A percentile compares a stretch with the other conserved stretches of the same genome.
phyloP scores from a whole-genome alignment of 35 echinoderm and acorn worm species.

The Stichopus chloronotus region DNA sequence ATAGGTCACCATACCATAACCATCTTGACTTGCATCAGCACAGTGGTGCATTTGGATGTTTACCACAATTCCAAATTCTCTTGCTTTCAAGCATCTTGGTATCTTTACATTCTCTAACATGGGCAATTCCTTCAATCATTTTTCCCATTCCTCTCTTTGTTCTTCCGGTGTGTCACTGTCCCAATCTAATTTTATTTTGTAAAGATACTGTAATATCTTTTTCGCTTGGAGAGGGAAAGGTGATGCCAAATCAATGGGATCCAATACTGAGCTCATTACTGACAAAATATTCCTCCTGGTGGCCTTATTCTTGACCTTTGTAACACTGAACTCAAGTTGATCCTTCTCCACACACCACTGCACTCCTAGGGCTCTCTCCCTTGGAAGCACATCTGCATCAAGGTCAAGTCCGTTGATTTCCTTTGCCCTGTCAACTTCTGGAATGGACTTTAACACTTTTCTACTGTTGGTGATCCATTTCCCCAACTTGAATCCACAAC shows the following conservation, averaged over 20 bases:
- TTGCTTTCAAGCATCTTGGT: no score
- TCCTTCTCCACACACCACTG: slow-evolving; percentile 64
- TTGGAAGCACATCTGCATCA: slow-evolving; percentile 38
- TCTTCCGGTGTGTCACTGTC: slow-evolving; percentile 59
- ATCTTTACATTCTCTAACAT: no score
- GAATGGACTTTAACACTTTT: slow-evolving; percentile 56
- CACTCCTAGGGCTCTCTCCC: slow-evolving; percentile 70
- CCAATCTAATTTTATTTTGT: slow-evolving; percentile 52
- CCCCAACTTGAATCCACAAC: slow-evolving; percentile 69
- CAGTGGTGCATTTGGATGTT: slow-evolving; percentile 65
- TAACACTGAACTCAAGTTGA: slow-evolving; percentile 54
- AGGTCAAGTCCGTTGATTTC: slow-evolving; percentile 60
- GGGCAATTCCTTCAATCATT: slow-evolving; percentile 62
- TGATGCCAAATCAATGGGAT: no score
- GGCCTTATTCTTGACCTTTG: slow-evolving; percentile 24
- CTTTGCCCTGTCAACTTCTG: slow-evolving; percentile 55
- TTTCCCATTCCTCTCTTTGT: slow-evolving; percentile 43
- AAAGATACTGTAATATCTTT: no score
- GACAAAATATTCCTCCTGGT: slow-evolving; percentile 74
- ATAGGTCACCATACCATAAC: slow-evolving; percentile 11
- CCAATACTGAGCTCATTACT: no score
- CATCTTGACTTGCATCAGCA: slow-evolving; percentile 51
- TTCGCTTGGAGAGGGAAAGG: no score
- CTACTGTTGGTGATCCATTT: slow-evolving; percentile 81
- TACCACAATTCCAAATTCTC: no score